Conservation (phyloP, 2,113 vertebrate species). For the Pelecanoides urinatrix region DNA sequence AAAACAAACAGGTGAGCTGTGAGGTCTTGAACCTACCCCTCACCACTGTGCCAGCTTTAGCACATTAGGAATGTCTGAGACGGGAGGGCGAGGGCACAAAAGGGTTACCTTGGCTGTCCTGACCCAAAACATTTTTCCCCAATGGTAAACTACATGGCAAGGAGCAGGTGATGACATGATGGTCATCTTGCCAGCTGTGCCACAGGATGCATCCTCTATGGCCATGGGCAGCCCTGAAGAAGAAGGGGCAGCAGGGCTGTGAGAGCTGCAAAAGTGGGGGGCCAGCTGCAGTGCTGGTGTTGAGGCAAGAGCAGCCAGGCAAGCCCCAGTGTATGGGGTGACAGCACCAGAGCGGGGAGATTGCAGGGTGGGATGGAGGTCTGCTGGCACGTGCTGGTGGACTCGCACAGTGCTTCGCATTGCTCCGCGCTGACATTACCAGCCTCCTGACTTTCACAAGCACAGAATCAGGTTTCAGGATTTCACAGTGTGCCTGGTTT, state of each 20-base stretch:
- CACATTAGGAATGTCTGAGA: background rate
- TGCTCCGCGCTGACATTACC: background rate
- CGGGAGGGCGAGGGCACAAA: background rate
- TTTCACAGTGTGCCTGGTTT: conserved; percentile 59
- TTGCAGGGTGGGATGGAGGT: background rate
- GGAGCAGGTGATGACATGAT: background rate
- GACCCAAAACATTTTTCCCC: background rate
- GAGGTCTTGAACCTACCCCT: background rate
- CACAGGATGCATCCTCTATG: background rate
- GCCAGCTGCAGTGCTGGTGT: fast-evolving
- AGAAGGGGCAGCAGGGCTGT: background rate
- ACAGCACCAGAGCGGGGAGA: fast-evolving
- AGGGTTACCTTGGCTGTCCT: background rate
- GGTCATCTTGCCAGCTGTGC: background rate
- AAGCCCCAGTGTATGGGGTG: background rate
- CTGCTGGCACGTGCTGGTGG: background rate
- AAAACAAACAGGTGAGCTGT: conserved; percentile 49
- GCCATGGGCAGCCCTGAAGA: background rate
- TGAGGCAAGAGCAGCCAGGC: background rate
- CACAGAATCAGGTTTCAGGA: conserved; percentile 51
- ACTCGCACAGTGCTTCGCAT: fast-evolving
- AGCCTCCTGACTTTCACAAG: conserved; percentile 30
- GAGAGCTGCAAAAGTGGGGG: fast-evolving
- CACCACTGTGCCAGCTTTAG: background rate
- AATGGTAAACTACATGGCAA: background rate